Conservation (phyloP, 2,113 vertebrate genomes). For the Anseranas semipalmata region DNA sequence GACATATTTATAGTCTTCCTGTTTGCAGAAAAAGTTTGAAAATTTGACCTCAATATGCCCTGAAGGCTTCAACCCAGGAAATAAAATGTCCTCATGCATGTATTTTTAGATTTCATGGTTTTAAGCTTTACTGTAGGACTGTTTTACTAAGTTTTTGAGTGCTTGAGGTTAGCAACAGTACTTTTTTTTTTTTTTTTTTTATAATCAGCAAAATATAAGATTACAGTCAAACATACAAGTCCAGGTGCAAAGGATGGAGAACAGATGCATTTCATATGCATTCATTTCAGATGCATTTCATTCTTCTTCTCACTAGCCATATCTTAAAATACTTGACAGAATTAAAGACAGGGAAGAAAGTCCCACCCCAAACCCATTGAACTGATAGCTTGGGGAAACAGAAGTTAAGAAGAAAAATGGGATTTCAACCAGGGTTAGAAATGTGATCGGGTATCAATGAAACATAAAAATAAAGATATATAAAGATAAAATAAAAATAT, state of each 20-base stretch:
- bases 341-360: neutral
- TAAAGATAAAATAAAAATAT: no score
- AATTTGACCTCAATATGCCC: constrained; percentile 48
- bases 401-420: neutral
- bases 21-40: constrained; percentile 41
- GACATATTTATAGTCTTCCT: constrained; percentile 62
- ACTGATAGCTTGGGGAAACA: neutral
- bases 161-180: constrained; percentile 27
- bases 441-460: neutral
- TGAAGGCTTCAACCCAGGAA: constrained; percentile 53
- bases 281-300: no score
- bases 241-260: constrained; percentile 14
- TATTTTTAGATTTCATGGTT: constrained; percentile 51
- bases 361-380: neutral
- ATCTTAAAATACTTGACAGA: neutral
- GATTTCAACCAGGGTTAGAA: neutral
- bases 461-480: neutral
- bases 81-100: constrained; percentile 25
- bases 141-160: constrained; percentile 1
- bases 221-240: neutral
- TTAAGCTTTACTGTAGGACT: neutral
- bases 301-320: neutral
- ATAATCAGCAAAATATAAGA: constrained; percentile 26
- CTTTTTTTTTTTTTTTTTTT: neutral
- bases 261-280: neutral